Evolutionary conservation across 2,113 vertebrate species (phyloP).

Genomic region (rabbit (Oryctolagus cuniculus)): mOryCun1.1 NC_091453.1:66324001-66324500

Average conservation of each 20-base stretch:
- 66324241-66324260: neutral
- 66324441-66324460: too few relatives aligned
- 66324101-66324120: neutral
- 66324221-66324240: conserved; percentile 15
- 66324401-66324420: neutral
- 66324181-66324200: conserved; percentile 47
- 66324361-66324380: neutral
- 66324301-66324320: neutral
- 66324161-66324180: conserved; percentile 32
- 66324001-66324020: neutral
- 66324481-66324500: too few relatives aligned
- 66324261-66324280: neutral
- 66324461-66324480: too few relatives aligned
- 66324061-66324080: neutral
- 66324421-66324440: neutral
- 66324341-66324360: neutral
- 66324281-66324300: conserved; percentile 35
- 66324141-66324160: neutral
- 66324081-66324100: neutral
- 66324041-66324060: neutral
- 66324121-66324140: conserved; percentile 26
- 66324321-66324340: neutral
- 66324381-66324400: neutral
- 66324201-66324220: conserved; percentile 28
- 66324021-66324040: neutral